Evolutionary conservation across 2,888 invertebrate genomes (phyloP), one percentile per base, ranked within the genome.

Genomic region (Octodonta nipae): DNA sequence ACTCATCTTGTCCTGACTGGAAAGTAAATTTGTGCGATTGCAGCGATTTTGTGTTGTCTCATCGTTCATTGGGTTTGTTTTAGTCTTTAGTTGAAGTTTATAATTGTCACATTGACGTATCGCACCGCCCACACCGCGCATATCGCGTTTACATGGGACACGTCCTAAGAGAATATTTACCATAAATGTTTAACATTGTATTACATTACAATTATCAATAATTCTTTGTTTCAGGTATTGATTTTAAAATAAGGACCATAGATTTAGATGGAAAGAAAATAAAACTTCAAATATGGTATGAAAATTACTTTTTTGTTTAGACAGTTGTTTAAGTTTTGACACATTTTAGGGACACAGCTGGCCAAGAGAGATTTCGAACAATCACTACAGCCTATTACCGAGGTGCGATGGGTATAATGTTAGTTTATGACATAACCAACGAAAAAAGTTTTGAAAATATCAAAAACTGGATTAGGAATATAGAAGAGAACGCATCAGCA

Each of bases 301-400:
- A 11, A 3, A 22, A 3, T 4, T 22, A 3, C 22, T n/a, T 2
- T 4, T 22, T 22, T 2, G 3, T 22, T 22, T 11, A 20, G 20
- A 20, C n/a, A 6, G n/a, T 20, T 20, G n/a, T n/a, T 20, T 20
- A 20, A 20, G 6, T 20, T 6, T 20, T 26, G 13, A 24, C 13
- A 5, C 15, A 34, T 42, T 36, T 38, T 31, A 35, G 40, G 95
- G 96, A 96, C 60, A 96, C 96, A 34, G 96, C 96, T 25, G 96
- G 98, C 1, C 96, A 98, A 64, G 98, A 98, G 63, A 73, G 96
- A 56, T 98, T 98, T 70, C 77, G 95, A 50, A 98, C 96, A 42
- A 98, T 98, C 50, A 98, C 96, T 33, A 98, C 96, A 38, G 95
- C 96, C n/a, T 98, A 98, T 61, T 98, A 98, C 66, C 77, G 98